phyloP scores from a whole-genome alignment of 2,113 vertebrate species.

The Naja naja region DNA sequence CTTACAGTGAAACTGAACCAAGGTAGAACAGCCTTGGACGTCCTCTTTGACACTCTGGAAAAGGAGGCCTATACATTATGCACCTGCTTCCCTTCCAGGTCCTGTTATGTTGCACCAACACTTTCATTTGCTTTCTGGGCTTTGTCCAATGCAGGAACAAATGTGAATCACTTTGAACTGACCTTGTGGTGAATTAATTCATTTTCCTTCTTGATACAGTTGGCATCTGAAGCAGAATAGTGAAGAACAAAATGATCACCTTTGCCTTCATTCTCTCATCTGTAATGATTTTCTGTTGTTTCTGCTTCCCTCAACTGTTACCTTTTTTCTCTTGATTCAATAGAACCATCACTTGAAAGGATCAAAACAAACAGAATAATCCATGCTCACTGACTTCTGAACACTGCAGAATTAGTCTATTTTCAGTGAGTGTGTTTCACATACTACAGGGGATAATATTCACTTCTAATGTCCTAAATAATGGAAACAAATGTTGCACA shows the following conservation, averaged over 20 bases:
- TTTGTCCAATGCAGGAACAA: conserved; percentile 22
- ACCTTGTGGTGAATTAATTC: neutral
- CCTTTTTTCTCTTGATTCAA: conserved; percentile 34
- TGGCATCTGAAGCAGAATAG: conserved; percentile 20
- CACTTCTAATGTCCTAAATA: conserved; percentile 28
- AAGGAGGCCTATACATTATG: conserved; percentile 28
- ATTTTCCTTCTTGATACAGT: conserved; percentile 23
- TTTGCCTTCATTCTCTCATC: neutral
- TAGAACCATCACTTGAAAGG: conserved; percentile 14
- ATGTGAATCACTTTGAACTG: conserved; percentile 22
- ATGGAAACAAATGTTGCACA: neutral
- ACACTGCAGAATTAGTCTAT: conserved; percentile 19
- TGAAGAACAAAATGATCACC: conserved; percentile 23
- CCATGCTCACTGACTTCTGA: conserved; percentile 32
- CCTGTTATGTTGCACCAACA: neutral
- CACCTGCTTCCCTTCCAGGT: neutral
- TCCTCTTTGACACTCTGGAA: conserved; percentile 46
- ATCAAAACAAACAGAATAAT: conserved; percentile 29
- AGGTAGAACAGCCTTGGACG: conserved; percentile 43
- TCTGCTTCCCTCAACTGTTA: conserved; percentile 35
- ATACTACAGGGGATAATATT: neutral
- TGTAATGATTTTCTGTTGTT: conserved; percentile 2
- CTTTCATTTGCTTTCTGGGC: conserved; percentile 40
- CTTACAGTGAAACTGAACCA: conserved; percentile 79
- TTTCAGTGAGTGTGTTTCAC: conserved; percentile 20